Evolutionary conservation across 1,140 invertebrate species (phyloP), one percentile per base, ranked within the genome.

Genomic region (Acromyrmex heyeri): DNA sequence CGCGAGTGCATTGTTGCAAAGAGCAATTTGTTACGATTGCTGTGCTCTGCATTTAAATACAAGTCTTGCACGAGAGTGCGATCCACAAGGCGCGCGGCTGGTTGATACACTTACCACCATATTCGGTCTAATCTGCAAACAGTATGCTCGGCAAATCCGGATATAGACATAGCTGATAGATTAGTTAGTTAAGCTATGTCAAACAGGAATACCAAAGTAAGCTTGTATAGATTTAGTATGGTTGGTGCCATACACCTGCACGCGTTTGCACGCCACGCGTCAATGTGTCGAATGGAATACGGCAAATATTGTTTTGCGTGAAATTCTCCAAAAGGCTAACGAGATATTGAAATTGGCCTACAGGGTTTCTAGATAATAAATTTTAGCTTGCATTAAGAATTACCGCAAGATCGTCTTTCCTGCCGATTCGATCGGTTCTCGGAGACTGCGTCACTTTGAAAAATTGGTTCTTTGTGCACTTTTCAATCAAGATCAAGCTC

Each of bases 91-190:
- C 18, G 78, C 64, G 78, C 78, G 69, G n/a, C 38, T 48, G 55
- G 79, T 34, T 83, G 79, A 83, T 83, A 83, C 69, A 83, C 79
- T 83, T 83, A 83, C 79, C 79, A 75, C 79, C 79, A 83, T 83
- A 85, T 85, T 85, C 83, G 48, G 75, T 50, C 83, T 85, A 85
- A 85, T 85, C 83, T 85, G 83, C 76, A 86, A 81, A 79, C 85
- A 69, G 76, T 81, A 86, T 78, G 76, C 75, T 86, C 64, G 85
- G 85, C 64, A 69, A 78, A 86, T 81, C 85, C 76, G 76, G 85
- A 81, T 79, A 78, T 86, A 81, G 64, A 86, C 85, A 86, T 65
- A 81, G 85, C 75, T 86, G 85, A 86, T 86, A 81, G 85, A 79
- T 86, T 79, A 86, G 85, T 86, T 81, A 81, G 76, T 86, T 86